Conservation (phyloP, 2,888 invertebrate species). For the Pseudanteris insignis region DNA sequence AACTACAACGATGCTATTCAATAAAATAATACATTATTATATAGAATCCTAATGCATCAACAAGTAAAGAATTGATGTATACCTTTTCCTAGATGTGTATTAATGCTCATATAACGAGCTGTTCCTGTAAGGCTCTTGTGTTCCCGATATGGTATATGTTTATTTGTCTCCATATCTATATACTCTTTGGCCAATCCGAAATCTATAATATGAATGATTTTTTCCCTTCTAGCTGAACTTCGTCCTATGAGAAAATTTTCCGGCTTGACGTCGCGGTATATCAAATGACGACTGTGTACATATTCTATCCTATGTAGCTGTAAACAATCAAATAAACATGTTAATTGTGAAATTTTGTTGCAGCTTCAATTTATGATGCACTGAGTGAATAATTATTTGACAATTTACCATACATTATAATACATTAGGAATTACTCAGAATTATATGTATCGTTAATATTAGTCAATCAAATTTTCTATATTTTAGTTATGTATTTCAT, state of each 20-base stretch:
- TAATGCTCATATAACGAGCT: constrained; percentile 99
- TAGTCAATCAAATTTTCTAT: no score
- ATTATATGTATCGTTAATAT: no score
- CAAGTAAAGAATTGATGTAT: constrained; percentile 48
- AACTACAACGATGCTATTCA: no score
- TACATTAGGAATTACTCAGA: no score
- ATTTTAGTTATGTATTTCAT: no score
- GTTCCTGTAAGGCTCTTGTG: constrained; percentile 99
- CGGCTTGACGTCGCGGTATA: constrained; percentile 99
- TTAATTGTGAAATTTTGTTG: no score
- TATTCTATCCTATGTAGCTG: constrained; percentile 99
- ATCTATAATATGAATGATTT: constrained; percentile 99
- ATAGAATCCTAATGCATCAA: no score
- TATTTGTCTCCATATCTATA: constrained; percentile 99
- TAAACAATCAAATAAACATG: constrained; percentile 48
- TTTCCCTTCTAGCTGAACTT: constrained; percentile 96
- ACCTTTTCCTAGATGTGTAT: constrained; percentile 99
- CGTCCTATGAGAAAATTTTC: constrained; percentile 99
- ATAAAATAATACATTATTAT: no score
- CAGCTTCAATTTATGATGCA: no score
- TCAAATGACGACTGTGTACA: constrained; percentile 98
- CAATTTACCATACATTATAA: no score
- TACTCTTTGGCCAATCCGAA: constrained; percentile 99
- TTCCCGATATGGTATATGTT: constrained; percentile 99
- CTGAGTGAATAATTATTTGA: no score